Conservation (phyloP, 1,140 invertebrate species). For the Musca vetustissima region DNA sequence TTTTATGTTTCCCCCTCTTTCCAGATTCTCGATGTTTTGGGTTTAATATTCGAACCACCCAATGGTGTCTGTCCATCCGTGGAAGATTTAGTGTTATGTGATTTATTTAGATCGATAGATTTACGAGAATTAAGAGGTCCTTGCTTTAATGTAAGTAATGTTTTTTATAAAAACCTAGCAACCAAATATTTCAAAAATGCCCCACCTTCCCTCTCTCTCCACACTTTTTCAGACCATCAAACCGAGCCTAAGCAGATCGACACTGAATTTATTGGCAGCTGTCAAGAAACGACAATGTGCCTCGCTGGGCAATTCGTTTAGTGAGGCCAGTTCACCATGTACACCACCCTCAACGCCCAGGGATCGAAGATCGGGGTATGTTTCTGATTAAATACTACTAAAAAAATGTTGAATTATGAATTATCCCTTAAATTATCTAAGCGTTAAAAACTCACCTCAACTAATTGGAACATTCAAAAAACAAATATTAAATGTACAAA, state of each 20-base stretch:
- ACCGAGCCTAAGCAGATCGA: constrained; percentile 53
- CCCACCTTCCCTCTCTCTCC: no score
- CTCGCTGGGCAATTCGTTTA: constrained; percentile 51
- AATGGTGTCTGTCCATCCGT: constrained; percentile 67
- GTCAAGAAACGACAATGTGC: constrained; percentile 54
- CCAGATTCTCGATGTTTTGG: constrained; percentile 78
- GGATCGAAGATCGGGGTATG: constrained; percentile 52
- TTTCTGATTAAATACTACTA: constrained; percentile 11
- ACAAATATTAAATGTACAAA: constrained; percentile 15
- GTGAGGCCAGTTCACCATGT: constrained; percentile 53
- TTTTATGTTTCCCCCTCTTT: constrained; percentile 40
- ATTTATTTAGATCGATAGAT: constrained; percentile 85
- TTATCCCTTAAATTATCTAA: no score
- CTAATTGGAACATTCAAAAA: no score
- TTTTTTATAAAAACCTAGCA: no score
- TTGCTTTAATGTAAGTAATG: constrained; percentile 61
- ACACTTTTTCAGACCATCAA: constrained; percentile 51
- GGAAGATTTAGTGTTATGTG: constrained; percentile 77
- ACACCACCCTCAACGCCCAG: constrained; percentile 54
- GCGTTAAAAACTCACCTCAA: no score
- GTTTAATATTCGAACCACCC: constrained; percentile 75
- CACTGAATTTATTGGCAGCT: constrained; percentile 50
- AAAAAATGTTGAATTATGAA: neutral
- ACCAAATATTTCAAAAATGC: no score
- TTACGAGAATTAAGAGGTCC: constrained; percentile 77